Base-by-base conservation (phyloP, 1,140 invertebrate species). In the Trinorchestia longiramus region DNA sequence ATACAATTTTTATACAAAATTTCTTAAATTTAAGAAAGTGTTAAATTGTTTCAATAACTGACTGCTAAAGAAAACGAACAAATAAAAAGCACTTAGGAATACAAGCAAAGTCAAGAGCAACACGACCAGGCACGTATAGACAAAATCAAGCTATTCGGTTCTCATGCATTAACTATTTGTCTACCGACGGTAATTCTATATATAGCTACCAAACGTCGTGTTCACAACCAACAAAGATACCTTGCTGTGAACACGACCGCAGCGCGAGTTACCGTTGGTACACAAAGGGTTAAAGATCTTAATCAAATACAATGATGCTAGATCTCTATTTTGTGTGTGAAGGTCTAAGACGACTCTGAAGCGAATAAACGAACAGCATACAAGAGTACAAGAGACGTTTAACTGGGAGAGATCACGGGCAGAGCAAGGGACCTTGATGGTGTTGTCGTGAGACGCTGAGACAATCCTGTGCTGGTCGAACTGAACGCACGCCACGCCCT, bases 381-480 rank as follows among this genome's bases (percentile, higher is more conserved):
- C 11, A 15, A 77, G 11, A 77, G 36, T 3, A 77, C 62, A 36
- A 1, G 28, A 77, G 11, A 36, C 15, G 11, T 36, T 23, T 36
- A 28, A 77, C 15, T 3, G 15, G 36, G 15, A 77, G 19, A 53
- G 47, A 53, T 8, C 1, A 15, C 62, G 36, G 28, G 62, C 8
- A 77, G 62, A 77, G 62, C 62, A 36, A 11, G 62, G 28, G 96
- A 98, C 97, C 97, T 98, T 98, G 94, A 98, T 98, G 42, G 97
- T 97, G 97, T 97, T 97, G 97, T 98, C 98, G 97, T 97, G 97
- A 41, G 98, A 98, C 43, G 98, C 98, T 43, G 97, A 98, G n/a
- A 98, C 97, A 94, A 98, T 97, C 97, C 97, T 97, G 36, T 97
- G 97, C 53, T 97, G 97, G 97, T 97, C 97, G 97, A 97, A 98